A percentile compares a stretch with the other conserved stretches of the same genome.
Conservation (phyloP, 2,113 vertebrate genomes). For the Craseonycteris thonglongyai region DNA sequence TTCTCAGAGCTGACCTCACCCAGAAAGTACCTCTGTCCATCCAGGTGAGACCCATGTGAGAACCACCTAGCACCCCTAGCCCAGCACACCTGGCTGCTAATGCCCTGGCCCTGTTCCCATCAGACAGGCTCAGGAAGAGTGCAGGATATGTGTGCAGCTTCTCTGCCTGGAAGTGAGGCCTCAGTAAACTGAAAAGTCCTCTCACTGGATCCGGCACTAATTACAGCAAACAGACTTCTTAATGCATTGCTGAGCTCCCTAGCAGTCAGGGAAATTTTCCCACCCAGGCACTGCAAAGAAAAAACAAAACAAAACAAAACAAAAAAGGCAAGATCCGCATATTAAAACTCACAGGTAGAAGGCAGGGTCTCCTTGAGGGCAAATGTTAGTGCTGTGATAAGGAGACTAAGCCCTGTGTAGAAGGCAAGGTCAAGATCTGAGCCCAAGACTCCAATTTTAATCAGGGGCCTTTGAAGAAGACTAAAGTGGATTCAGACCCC, state of each 20-base stretch:
- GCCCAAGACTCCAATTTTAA: background rate
- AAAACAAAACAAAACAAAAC: no score
- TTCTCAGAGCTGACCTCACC: background rate
- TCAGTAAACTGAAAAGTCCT: background rate
- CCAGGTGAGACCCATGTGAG: background rate
- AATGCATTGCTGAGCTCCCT: background rate
- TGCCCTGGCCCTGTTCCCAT: background rate
- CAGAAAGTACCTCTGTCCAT: background rate
- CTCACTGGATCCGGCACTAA: background rate
- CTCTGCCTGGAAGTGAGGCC: background rate
- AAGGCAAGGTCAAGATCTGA: background rate
- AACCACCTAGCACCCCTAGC: background rate
- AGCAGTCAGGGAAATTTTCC: background rate
- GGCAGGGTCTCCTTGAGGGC: background rate
- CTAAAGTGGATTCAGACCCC: background rate
- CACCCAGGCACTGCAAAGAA: background rate
- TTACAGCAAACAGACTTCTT: slow-evolving; percentile 18
- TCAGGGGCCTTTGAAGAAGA: background rate
- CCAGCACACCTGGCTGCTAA: background rate
- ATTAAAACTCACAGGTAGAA: background rate
- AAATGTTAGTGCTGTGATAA: background rate
- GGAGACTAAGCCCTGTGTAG: background rate
- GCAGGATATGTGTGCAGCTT: background rate
- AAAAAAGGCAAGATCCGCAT: background rate
- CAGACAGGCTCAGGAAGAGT: background rate